phyloP scores from a whole-genome alignment of 2,888 invertebrate genomes.

The Halictus ligatus region DNA sequence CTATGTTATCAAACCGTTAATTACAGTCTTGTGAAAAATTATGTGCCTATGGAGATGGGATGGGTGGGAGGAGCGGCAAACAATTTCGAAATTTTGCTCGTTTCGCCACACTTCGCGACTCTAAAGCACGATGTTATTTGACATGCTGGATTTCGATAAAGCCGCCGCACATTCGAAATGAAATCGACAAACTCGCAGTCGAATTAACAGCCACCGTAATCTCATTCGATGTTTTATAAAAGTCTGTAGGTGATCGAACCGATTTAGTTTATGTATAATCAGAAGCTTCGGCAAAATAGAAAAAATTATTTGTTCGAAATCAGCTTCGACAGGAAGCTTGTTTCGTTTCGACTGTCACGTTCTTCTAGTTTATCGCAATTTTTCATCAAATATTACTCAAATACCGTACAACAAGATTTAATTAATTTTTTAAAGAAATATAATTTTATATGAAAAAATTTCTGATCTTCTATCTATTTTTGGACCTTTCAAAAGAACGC shows the following conservation, averaged over 20 bases:
- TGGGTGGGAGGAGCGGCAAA: not conserved
- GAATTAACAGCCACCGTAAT: not conserved
- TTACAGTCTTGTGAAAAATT: constrained; percentile 33
- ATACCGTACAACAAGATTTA: not conserved
- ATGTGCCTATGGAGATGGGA: not conserved
- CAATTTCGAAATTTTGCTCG: not conserved
- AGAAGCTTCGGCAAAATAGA: no score
- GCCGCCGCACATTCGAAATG: no score
- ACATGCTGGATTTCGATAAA: not conserved
- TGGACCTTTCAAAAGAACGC: no score
- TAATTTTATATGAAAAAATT: not conserved
- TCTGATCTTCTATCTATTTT: not conserved
- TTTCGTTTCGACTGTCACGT: no score
- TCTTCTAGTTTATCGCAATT: no score
- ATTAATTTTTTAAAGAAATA: not conserved
- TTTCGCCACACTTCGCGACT: not conserved
- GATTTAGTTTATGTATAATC: no score
- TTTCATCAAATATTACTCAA: no score
- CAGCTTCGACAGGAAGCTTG: no score
- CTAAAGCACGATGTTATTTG: constrained; percentile 17
- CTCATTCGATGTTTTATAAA: not conserved
- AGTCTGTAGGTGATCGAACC: no score
- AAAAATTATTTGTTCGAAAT: no score
- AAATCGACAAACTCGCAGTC: not conserved
- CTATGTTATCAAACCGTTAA: constrained; percentile 31